phyloP scores from a whole-genome alignment of 2,888 invertebrate genomes.

The Eupithecia dodoneata region DNA sequence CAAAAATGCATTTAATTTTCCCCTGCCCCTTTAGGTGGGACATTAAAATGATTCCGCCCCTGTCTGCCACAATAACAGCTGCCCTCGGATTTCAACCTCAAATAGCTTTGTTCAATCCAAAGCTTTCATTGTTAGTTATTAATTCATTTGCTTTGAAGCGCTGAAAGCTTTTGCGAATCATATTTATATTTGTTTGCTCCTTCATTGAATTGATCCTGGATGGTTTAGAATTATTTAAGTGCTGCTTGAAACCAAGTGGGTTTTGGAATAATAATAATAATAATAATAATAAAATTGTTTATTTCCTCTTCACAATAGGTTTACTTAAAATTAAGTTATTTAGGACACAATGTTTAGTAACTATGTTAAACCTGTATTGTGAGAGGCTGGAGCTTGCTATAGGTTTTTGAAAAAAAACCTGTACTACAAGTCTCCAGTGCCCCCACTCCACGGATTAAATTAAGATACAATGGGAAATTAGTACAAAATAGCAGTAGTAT shows the following conservation, averaged over 20 bases:
- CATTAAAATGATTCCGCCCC: slow-evolving; percentile 2
- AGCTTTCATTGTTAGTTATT: neutral
- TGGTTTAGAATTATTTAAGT: neutral
- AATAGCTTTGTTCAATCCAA: neutral
- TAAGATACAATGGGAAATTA: too few relatives aligned
- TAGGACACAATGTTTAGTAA: too few relatives aligned
- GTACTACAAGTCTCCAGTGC: too few relatives aligned
- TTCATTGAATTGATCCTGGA: neutral
- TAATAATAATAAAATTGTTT: too few relatives aligned
- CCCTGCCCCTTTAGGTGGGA: neutral
- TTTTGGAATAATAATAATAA: too few relatives aligned
- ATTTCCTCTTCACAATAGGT: too few relatives aligned
- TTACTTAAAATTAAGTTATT: too few relatives aligned
- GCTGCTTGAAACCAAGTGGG: neutral
- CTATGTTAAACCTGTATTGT: too few relatives aligned
- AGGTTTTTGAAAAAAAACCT: too few relatives aligned
- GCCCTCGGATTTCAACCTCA: neutral
- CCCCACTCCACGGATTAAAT: too few relatives aligned
- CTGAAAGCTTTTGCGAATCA: neutral
- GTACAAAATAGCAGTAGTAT: too few relatives aligned
- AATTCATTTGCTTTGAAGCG: neutral
- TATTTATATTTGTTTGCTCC: neutral
- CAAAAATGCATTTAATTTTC: neutral
- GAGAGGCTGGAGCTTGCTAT: too few relatives aligned
- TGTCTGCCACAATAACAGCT: neutral